Evolutionary conservation across 2,113 vertebrate species (phyloP), one percentile per base, ranked within the genome.

Genomic region (Tachysurus vachellii): DNA sequence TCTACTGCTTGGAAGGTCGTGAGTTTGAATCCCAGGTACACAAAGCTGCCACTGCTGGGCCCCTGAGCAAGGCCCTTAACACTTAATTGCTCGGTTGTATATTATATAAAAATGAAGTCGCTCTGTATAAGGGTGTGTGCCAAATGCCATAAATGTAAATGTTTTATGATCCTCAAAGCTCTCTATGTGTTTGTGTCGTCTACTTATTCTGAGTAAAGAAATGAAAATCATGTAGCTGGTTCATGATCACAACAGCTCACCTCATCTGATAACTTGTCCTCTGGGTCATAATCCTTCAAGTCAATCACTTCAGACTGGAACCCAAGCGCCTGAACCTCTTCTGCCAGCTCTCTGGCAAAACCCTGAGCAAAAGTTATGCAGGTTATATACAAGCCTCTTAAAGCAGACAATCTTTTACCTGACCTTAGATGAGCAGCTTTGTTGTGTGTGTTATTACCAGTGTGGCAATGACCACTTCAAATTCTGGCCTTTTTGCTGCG

Each of bases 261-360:
- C 96, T 99, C 98, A 44, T 98, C 96, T 44, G 91, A 88, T 2
- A 99, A 94, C 23, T 86, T 93, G 89, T 99, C 98, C 10, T 99
- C 98, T 5, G 98, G 97, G 90, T 99, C 98, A 13, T 94, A 99
- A 56, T 96, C 96, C 85, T 95, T 96, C 95, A 99, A 91, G 93
- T 96, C 94, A 81, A 95, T 91, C 71, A 96, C 85, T 62, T 96
- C 94, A 14, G 94, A 95, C 0, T 95, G 92, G 81, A 98, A 88
- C n/a, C 92, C 90, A 21, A 96, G 87, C 76, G 87, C 31, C 64
- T 44, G 13, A 79, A 98, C 91, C 4, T 95, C 95, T 88, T 95
- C 94, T 9, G 94, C 94, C 62, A 99, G 95, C 87, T 86, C 82
- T 21, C 86, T 28, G 0, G 98, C 97, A 95, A 99, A 99, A 9